Conservation (phyloP, 2,797 vertebrate genomes). For the Numenius phaeopus region DNA sequence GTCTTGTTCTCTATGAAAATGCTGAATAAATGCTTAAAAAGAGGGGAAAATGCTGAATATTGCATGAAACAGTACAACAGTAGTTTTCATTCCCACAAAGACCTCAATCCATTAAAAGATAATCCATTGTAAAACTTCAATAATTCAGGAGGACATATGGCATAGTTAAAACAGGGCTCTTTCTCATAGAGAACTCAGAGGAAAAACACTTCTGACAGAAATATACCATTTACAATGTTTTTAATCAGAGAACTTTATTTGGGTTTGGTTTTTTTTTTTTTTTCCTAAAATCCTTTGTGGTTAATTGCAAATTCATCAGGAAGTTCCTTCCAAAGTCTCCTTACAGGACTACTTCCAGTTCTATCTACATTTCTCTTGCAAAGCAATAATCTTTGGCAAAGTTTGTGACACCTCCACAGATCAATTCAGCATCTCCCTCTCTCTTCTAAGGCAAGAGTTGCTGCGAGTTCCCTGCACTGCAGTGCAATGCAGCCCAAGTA, state of each 20-base stretch:
- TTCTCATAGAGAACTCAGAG: neutral
- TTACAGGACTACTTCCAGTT: neutral
- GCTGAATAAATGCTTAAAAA: neutral
- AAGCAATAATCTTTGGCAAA: neutral
- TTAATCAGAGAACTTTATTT: neutral
- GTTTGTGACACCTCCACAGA: neutral
- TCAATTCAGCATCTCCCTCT: neutral
- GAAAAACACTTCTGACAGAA: neutral
- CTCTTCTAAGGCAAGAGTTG: neutral
- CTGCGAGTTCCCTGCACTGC: constrained; percentile 52
- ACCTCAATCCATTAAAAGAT: neutral
- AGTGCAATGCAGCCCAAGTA: constrained; percentile 61
- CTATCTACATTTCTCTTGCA: neutral
- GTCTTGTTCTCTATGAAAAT: neutral
- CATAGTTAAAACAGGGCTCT: neutral
- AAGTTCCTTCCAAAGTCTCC: neutral
- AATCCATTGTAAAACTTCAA: neutral
- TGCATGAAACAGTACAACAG: neutral
- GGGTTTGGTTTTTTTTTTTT: neutral
- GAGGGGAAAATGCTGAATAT: neutral
- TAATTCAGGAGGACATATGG: neutral
- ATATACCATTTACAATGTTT: neutral
- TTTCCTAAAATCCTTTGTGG: neutral
- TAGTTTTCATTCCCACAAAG: neutral
- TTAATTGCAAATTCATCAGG: neutral